Percentiles rank a stretch among this genome's conserved stretches.
Conservation (phyloP, 2,888 invertebrate species). For the Hyalella azteca region DNA sequence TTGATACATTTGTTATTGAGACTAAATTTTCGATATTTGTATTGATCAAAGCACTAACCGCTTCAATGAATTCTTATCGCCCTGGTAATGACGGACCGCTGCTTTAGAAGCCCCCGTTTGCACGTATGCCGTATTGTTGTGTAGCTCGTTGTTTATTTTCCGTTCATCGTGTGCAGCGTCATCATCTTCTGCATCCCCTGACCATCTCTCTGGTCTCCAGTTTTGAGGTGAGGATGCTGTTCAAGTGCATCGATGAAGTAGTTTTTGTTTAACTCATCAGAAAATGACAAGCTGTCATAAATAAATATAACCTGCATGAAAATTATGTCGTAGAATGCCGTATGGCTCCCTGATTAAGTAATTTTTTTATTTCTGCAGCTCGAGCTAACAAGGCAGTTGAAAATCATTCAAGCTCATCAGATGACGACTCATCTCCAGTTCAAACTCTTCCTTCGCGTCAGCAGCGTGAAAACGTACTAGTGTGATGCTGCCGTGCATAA, state of each 20-base stretch:
- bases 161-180: slow-evolving; percentile 18
- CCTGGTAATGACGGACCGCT: not conserved
- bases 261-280: too few relatives aligned
- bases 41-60: too few relatives aligned
- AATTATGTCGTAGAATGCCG: too few relatives aligned
- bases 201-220: slow-evolving; percentile 25
- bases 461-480: slow-evolving; percentile 60
- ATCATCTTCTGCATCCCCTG: slow-evolving; percentile 26
- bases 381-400: slow-evolving; percentile 53
- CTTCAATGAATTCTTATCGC: slow-evolving; percentile 2
- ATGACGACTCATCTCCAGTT: slow-evolving; percentile 60
- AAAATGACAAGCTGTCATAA: too few relatives aligned
- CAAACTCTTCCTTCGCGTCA: slow-evolving; percentile 60
- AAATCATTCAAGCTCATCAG: slow-evolving; percentile 54
- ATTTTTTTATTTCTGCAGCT: slow-evolving; percentile 40
- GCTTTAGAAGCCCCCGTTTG: too few relatives aligned
- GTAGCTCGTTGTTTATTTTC: not conserved
- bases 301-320: too few relatives aligned
- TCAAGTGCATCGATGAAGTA: too few relatives aligned
- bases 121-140: not conserved
- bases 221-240: slow-evolving; percentile 9
- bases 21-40: too few relatives aligned
- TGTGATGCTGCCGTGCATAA: slow-evolving; percentile 45
- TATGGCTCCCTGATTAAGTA: too few relatives aligned
- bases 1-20: too few relatives aligned